Evolutionary conservation across 2,888 invertebrate genomes (phyloP).

Genomic region (Eupelmus urozonus): DNA sequence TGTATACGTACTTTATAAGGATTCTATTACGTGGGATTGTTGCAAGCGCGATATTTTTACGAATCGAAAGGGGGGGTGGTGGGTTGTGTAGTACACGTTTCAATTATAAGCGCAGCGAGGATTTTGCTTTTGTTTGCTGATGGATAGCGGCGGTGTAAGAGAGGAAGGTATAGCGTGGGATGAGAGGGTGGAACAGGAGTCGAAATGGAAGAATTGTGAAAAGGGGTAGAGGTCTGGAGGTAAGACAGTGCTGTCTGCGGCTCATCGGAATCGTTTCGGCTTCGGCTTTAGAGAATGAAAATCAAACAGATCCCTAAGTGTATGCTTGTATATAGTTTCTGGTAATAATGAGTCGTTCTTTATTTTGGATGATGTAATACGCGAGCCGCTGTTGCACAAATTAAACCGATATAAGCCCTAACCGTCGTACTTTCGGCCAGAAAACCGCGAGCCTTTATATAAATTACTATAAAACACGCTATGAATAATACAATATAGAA

Average conservation of each 20-base stretch:
- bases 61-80: not conserved
- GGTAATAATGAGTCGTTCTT: too few relatives aligned
- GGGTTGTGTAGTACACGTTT: constrained; percentile 37
- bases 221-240: too few relatives aligned
- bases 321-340: too few relatives aligned
- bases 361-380: too few relatives aligned
- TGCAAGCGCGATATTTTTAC: too few relatives aligned
- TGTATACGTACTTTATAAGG: not conserved
- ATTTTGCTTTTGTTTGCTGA: constrained; percentile 36
- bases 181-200: not conserved
- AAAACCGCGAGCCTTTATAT: not conserved
- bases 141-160: not conserved
- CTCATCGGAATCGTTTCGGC: too few relatives aligned
- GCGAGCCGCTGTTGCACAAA: too few relatives aligned
- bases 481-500: constrained; percentile 9
- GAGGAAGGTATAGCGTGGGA: not conserved
- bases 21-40: not conserved
- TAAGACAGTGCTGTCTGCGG: too few relatives aligned
- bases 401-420: too few relatives aligned
- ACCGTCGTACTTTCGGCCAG: too few relatives aligned
- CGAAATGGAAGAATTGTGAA: not conserved
- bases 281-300: too few relatives aligned
- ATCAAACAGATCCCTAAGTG: too few relatives aligned
- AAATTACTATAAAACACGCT: not conserved
- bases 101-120: constrained; percentile 9